Conservation (phyloP, 2,113 vertebrate species). For the Rallus limicola region DNA sequence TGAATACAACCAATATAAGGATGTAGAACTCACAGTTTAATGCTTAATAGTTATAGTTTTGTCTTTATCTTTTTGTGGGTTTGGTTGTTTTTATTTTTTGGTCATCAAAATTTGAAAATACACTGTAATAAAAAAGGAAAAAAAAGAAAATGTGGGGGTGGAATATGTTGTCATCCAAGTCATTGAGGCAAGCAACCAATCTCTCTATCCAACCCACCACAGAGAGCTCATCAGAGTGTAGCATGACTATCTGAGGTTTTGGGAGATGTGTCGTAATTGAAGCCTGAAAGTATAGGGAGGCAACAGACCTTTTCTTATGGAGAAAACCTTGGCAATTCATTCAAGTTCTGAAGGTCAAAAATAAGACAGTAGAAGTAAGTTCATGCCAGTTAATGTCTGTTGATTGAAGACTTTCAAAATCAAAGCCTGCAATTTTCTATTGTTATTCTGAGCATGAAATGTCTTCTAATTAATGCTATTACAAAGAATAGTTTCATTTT, state of each 20-base stretch:
- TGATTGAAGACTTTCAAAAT: neutral
- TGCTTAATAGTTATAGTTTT: neutral
- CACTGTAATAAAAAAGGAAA: neutral
- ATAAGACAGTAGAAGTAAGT: neutral
- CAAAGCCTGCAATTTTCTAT: neutral
- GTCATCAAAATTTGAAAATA: neutral
- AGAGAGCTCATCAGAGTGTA: neutral
- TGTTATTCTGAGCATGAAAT: neutral
- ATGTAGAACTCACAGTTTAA: neutral
- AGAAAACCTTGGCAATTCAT: neutral
- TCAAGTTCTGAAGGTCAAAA: neutral
- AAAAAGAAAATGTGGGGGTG: neutral
- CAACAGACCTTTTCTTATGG: neutral
- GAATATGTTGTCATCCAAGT: neutral
- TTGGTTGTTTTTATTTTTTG: neutral
- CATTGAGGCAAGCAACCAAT: neutral
- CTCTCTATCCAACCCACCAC: neutral
- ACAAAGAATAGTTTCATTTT: neutral
- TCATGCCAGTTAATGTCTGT: neutral
- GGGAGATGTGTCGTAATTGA: neutral
- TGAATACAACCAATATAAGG: neutral
- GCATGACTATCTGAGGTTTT: neutral
- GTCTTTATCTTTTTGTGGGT: neutral
- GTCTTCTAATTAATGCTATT: neutral
- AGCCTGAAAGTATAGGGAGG: neutral